Evolutionary conservation across 2,888 invertebrate genomes (phyloP).

Genomic region (Bugulina stolonifera): DNA sequence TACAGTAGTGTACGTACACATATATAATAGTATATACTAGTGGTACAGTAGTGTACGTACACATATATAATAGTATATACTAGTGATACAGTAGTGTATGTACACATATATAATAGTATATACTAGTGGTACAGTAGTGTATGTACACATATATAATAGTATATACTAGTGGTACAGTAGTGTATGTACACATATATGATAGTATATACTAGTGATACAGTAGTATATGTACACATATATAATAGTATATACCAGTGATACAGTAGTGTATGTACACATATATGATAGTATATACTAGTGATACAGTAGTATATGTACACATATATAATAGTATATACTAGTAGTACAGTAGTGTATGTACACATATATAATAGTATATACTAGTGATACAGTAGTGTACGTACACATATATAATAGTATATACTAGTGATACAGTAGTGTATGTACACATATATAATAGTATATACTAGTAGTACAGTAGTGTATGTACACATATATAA

Average conservation of each 20-base stretch:
- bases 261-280: slow-evolving; percentile 30
- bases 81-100: not conserved
- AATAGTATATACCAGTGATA: too few relatives aligned
- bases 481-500: too few relatives aligned
- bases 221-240: not conserved
- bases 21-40: not conserved
- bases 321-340: not conserved
- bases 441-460: not conserved
- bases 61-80: not conserved
- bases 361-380: too few relatives aligned
- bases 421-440: not conserved
- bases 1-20: not conserved
- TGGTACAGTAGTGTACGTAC: slow-evolving; percentile 30
- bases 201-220: not conserved
- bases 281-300: not conserved
- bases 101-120: not conserved
- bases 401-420: not conserved
- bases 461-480: not conserved
- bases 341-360: not conserved
- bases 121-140: slow-evolving; percentile 29
- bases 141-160: not conserved
- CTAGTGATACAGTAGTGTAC: slow-evolving; percentile 32
- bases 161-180: not conserved
- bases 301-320: not conserved
- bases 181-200: not conserved